Conservation (phyloP, 2,888 invertebrate species). For the Hypena proboscidalis region DNA sequence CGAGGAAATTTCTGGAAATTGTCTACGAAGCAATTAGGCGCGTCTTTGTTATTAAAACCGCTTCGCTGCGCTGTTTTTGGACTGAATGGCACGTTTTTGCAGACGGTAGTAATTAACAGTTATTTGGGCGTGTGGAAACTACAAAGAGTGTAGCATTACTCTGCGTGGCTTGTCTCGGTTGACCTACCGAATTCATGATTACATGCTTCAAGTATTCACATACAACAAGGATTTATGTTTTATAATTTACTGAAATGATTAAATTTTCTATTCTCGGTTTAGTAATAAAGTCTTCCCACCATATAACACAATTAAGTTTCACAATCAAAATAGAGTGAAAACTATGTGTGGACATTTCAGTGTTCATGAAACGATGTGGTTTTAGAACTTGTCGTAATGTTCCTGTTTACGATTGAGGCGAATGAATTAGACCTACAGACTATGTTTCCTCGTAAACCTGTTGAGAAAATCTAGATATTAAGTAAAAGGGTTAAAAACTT, state of each 20-base stretch:
- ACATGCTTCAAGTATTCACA: too few relatives aligned
- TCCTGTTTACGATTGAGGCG: conserved; percentile 51
- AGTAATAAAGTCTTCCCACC: too few relatives aligned
- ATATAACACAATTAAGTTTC: too few relatives aligned
- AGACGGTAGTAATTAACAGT: neutral
- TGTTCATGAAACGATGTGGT: conserved; percentile 47
- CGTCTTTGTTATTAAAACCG: conserved; percentile 7
- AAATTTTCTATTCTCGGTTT: too few relatives aligned
- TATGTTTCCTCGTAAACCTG: conserved; percentile 22
- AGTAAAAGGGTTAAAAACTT: too few relatives aligned
- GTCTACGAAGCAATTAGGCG: conserved; percentile 13
- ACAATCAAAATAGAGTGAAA: conserved; percentile 40
- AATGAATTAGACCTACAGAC: conserved; percentile 47
- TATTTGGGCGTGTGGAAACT: too few relatives aligned
- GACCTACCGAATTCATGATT: too few relatives aligned
- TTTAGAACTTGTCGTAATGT: conserved; percentile 54
- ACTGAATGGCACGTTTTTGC: neutral
- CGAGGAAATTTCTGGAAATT: conserved; percentile 10
- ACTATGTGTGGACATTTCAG: conserved; percentile 42
- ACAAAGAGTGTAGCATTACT: too few relatives aligned
- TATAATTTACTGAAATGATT: too few relatives aligned
- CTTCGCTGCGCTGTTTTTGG: neutral
- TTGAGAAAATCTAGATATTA: conserved; percentile 9
- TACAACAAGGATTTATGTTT: too few relatives aligned
- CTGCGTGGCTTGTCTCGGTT: too few relatives aligned